phyloP scores from a whole-genome alignment of 2,113 vertebrate genomes.

The Entosphenus tridentatus region DNA sequence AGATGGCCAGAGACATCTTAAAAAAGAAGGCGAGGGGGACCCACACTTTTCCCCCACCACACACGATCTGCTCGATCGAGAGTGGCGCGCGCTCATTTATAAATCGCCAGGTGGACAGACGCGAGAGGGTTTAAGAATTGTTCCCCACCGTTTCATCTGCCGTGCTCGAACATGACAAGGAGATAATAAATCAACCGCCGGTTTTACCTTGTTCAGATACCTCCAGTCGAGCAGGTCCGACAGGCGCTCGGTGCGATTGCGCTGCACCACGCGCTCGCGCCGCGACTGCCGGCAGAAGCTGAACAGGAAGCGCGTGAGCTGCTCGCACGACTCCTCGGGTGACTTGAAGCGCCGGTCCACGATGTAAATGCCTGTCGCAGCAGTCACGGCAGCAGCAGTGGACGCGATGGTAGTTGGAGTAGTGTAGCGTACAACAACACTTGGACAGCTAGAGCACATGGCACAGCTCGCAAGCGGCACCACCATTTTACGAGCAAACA shows the following conservation, averaged over 20 bases:
- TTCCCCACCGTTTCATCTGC: too few species aligned
- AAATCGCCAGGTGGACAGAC: constrained; percentile 32
- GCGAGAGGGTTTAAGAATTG: not conserved
- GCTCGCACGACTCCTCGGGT: constrained; percentile 71
- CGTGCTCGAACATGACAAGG: not conserved
- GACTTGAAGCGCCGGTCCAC: constrained; percentile 49
- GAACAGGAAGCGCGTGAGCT: constrained; percentile 73
- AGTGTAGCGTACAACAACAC: too few species aligned
- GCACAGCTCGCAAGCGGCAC: too few species aligned
- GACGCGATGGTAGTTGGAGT: too few species aligned
- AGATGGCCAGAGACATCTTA: too few species aligned
- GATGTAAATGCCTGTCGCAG: constrained; percentile 58
- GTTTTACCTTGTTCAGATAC: constrained; percentile 55
- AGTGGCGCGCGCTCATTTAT: constrained; percentile 57
- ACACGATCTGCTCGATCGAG: constrained; percentile 38
- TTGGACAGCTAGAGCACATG: too few species aligned
- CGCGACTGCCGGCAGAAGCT: constrained; percentile 78
- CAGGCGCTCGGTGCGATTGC: constrained; percentile 68
- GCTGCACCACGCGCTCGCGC: constrained; percentile 65
- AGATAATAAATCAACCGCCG: not conserved
- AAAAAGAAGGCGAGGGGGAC: not conserved
- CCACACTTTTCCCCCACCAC: not conserved
- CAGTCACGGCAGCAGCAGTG: not conserved
- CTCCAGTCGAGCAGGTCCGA: constrained; percentile 77
- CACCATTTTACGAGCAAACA: too few species aligned